Conservation (phyloP, 1,140 invertebrate genomes). For the Euglossa dilemma region DNA sequence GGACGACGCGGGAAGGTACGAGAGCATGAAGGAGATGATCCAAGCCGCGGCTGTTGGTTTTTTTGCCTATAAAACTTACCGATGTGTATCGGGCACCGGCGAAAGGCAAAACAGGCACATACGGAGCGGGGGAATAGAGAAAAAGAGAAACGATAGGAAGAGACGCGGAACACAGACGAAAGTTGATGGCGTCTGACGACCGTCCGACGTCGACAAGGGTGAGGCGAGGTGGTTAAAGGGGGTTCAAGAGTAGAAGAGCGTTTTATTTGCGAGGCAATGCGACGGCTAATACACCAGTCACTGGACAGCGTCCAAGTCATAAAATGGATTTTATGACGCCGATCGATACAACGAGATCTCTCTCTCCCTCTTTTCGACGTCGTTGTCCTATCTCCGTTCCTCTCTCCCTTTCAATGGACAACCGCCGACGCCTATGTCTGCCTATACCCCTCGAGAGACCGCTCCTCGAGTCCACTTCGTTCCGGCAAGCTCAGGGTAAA, state of each 20-base stretch:
- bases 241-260: conserved; percentile 78
- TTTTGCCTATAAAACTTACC: conserved; percentile 60
- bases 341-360: conserved; percentile 81
- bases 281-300: conserved; percentile 81
- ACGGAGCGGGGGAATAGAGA: conserved; percentile 29
- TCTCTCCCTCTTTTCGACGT: conserved; percentile 71
- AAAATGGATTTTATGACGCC: conserved; percentile 81
- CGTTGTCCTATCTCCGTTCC: conserved; percentile 56
- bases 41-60: conserved; percentile 3
- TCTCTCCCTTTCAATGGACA: conserved; percentile 46
- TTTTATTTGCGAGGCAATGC: conserved; percentile 78
- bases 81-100: conserved; percentile 48
- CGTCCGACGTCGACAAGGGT: conserved; percentile 63
- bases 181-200: conserved; percentile 70
- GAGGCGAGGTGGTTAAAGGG: conserved; percentile 68
- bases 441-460: conserved; percentile 45
- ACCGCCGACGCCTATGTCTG: conserved; percentile 58
- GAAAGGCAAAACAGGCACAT: conserved; percentile 34
- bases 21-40: conserved; percentile 56
- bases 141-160: conserved; percentile 29
- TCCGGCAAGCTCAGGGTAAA: conserved; percentile 40
- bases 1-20: conserved; percentile 23
- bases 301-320: conserved; percentile 82
- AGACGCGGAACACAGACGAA: conserved; percentile 62
- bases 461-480: conserved; percentile 60